Percentiles rank a stretch among this genome's conserved stretches.
phyloP scores from a whole-genome alignment of 2,888 invertebrate genomes.

The Megamerina dolium region DNA sequence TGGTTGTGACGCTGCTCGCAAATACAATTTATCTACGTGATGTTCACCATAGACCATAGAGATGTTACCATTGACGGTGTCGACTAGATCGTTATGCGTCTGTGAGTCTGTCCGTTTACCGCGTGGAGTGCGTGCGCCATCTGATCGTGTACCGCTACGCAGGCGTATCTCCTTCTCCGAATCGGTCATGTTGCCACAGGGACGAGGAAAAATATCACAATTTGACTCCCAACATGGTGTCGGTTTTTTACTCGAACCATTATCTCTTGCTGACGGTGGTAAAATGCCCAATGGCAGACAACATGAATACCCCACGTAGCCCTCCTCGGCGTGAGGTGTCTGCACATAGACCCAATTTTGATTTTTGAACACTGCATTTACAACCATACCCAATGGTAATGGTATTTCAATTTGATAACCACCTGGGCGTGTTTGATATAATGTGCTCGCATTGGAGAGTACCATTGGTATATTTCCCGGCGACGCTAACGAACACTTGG shows the following conservation, averaged over 20 bases:
- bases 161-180: constrained; percentile 63
- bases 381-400: constrained; percentile 74
- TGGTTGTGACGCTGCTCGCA: constrained; percentile 57
- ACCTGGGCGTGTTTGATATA: constrained; percentile 69
- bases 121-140: constrained; percentile 57
- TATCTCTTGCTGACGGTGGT: constrained; percentile 50
- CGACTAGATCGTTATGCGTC: neutral
- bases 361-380: constrained; percentile 80
- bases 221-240: constrained; percentile 77
- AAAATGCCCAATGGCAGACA: constrained; percentile 73
- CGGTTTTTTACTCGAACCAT: constrained; percentile 47
- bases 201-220: constrained; percentile 73
- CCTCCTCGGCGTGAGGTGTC: constrained; percentile 79
- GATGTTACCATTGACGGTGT: constrained; percentile 18
- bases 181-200: constrained; percentile 76
- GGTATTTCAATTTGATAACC: constrained; percentile 63
- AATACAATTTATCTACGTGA: constrained; percentile 66
- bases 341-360: constrained; percentile 80
- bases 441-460: constrained; percentile 64
- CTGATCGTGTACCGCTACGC: constrained; percentile 61
- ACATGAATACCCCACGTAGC: constrained; percentile 70
- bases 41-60: constrained; percentile 60
- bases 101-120: constrained; percentile 29
- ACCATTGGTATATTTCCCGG: constrained; percentile 84
- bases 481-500: constrained; percentile 71